Evolutionary conservation across 2,113 vertebrate species (phyloP).

Genomic region (Microtus montanus): DNA sequence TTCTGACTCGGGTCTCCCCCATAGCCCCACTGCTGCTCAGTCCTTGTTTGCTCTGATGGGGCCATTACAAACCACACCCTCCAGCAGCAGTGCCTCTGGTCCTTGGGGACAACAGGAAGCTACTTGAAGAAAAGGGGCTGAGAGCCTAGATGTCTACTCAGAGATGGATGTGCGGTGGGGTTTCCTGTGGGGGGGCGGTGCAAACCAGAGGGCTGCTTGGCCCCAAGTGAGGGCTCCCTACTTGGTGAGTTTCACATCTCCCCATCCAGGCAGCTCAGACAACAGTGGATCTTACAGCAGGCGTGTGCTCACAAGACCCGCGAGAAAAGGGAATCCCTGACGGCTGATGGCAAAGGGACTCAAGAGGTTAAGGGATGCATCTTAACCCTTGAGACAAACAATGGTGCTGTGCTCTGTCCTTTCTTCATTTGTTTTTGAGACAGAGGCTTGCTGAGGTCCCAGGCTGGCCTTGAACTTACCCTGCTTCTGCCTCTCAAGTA

Average conservation of each 20-base stretch:
- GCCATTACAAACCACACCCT: neutral
- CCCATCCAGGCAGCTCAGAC: too few relatives aligned
- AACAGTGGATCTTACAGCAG: rapidly evolving
- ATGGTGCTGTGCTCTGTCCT: too few relatives aligned
- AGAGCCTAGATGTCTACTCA: neutral
- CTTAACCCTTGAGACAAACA: neutral
- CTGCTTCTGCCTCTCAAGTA: neutral
- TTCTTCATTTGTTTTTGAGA: neutral
- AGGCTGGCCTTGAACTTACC: neutral
- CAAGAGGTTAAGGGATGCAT: neutral
- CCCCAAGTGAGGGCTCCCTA: neutral
- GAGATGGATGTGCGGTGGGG: neutral
- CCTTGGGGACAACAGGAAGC: neutral
- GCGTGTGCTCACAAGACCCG: rapidly evolving
- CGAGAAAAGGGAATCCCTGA: neutral
- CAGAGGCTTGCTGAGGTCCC: neutral
- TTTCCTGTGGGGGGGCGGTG: neutral
- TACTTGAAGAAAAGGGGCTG: neutral
- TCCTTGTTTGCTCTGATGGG: neutral
- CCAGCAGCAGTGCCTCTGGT: neutral
- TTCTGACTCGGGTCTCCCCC: neutral
- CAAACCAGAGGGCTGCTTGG: neutral
- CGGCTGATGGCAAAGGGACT: neutral
- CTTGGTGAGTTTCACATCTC: rapidly evolving
- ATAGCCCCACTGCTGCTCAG: rapidly evolving